Conservation (phyloP, 2,888 invertebrate species). For the Sinelater perroti region DNA sequence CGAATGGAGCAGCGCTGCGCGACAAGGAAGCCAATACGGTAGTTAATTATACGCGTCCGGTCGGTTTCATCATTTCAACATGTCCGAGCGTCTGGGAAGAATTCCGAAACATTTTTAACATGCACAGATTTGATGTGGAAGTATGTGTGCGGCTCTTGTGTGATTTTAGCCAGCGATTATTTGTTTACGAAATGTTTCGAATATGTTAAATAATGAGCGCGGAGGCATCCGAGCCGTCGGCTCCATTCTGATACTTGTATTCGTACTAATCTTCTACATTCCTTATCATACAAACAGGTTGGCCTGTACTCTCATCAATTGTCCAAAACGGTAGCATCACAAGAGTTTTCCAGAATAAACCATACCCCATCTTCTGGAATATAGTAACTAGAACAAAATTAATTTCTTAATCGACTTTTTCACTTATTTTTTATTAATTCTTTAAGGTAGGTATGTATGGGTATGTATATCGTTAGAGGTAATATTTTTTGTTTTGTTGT, state of each 20-base stretch:
- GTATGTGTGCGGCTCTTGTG: conserved; percentile 40
- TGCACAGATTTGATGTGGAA: conserved; percentile 44
- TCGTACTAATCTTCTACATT: conserved; percentile 35
- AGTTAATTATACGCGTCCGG: conserved; percentile 28
- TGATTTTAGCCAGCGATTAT: conserved; percentile 46
- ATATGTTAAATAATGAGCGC: conserved; percentile 48
- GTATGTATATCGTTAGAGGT: too few species aligned
- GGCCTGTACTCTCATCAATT: not conserved
- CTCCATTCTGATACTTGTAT: conserved; percentile 38
- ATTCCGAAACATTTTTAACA: conserved; percentile 44
- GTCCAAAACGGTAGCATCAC: not conserved
- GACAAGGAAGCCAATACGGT: conserved; percentile 25
- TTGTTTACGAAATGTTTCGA: conserved; percentile 45
- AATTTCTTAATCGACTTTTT: too few species aligned
- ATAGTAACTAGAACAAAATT: too few species aligned
- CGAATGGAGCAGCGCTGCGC: conserved; percentile 11
- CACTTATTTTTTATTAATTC: too few species aligned
- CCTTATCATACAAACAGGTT: conserved; percentile 14
- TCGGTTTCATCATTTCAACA: conserved; percentile 22
- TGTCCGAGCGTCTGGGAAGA: conserved; percentile 26
- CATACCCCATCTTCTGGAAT: too few species aligned
- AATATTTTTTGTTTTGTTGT: too few species aligned
- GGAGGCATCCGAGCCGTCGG: conserved; percentile 40
- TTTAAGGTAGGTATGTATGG: too few species aligned
- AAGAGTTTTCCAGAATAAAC: conserved; percentile 1